Evolutionary conservation across 2,797 vertebrate genomes (phyloP), one percentile per base, ranked within the genome.

Genomic region (Mico argentatus): DNA sequence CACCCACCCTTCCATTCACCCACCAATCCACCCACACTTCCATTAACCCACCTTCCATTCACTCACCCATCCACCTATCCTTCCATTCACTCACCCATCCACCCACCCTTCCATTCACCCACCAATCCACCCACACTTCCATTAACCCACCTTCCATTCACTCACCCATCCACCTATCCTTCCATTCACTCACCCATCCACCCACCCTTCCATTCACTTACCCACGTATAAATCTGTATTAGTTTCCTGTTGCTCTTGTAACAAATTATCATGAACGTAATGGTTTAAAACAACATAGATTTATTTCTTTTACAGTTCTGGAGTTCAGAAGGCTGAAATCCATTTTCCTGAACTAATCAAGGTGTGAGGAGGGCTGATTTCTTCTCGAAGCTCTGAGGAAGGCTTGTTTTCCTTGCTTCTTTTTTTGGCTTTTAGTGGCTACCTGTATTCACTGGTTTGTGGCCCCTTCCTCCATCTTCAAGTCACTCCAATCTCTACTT

Each of bases 31-130:
- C 1, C 9, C 15, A 41, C 1, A 39, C 36, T 39, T 39, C 36
- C 36, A 39, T 39, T 39, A 39, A 39, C 36, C 36, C 36, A 39
- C 24, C 24, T 57, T 20, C 48, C 13, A 27, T 17, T 4, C 14
- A 8, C 15, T 3, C 61, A 41, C 4, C 9, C 5, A 44, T 15
- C 7, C 7, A 27, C 2, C 3, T 14, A 22, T 67, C 1, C 19
- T 19, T 9, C 30, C 5, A 76, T 27, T 5, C 10, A 46, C 13
- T 4, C 26, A 59, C 1, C 2, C 11, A 59, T 1, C 15, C n/a
- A 94, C 12, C 15, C 33, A 85, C 4, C 20, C 30, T 64, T 19
- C 17, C 26, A 10, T 14, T 14, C 5, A 77, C 4, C 17, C 1
- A 12, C 5, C 41, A 57, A 73, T 22, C 10, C 11, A 36, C 0